Conservation (phyloP, 1,140 invertebrate species). For the Drosophila subobscura region DNA sequence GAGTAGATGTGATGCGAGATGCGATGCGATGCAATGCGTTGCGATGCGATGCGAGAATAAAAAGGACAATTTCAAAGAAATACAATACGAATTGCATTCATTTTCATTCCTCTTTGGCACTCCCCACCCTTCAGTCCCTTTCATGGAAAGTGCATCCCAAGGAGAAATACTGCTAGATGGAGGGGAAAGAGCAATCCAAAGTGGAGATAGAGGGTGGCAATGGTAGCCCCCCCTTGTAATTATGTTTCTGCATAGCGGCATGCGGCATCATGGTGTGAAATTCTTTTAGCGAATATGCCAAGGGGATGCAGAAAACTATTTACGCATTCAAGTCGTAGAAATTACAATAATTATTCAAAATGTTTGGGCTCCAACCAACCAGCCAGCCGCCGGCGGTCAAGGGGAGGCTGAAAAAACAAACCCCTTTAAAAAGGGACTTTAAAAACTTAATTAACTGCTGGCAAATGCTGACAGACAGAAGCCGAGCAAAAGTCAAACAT, state of each 20-base stretch:
- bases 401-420: slow-evolving; percentile 32
- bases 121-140: too few relatives aligned
- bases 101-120: too few relatives aligned
- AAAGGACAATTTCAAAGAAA: slow-evolving; percentile 23
- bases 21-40: too few relatives aligned
- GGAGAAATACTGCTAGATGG: too few relatives aligned
- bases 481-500: neutral
- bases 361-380: neutral
- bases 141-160: too few relatives aligned
- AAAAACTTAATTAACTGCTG: slow-evolving; percentile 39
- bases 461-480: slow-evolving; percentile 16
- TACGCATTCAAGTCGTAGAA: neutral
- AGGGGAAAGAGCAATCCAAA: too few relatives aligned
- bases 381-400: slow-evolving; percentile 17
- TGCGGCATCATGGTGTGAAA: neutral
- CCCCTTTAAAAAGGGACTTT: slow-evolving; percentile 2
- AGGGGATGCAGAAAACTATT: slow-evolving; percentile 20
- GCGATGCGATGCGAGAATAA: slow-evolving; percentile 5
- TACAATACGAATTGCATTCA: neutral
- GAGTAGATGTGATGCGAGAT: slow-evolving; percentile 1
- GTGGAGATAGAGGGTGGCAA: too few relatives aligned
- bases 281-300: neutral
- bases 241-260: too few relatives aligned
- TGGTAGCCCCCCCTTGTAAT: too few relatives aligned
- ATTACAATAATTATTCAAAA: slow-evolving; percentile 45